phyloP scores from a whole-genome alignment of 2,797 vertebrate species.

The Pipistrellus nathusii region DNA sequence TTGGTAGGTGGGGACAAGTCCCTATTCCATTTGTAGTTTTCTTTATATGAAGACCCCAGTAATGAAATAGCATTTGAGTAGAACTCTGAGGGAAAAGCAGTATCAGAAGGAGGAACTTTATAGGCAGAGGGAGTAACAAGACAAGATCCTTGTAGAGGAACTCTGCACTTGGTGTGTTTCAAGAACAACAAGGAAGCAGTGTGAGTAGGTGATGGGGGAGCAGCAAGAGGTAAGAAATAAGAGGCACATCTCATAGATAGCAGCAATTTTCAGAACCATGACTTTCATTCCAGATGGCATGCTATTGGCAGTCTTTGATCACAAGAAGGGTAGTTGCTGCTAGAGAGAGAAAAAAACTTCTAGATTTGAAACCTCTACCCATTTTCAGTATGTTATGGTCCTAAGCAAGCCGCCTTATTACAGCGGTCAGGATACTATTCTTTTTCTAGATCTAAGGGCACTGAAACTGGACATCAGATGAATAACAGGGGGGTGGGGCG shows the following conservation, averaged over 20 bases:
- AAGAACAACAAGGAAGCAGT: not conserved
- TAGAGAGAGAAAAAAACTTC: not conserved
- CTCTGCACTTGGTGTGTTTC: not conserved
- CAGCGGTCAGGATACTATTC: not conserved
- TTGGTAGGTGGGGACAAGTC: too few species aligned
- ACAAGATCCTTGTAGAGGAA: not conserved
- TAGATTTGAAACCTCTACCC: not conserved
- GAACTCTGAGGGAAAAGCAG: not conserved
- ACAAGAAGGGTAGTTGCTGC: not conserved
- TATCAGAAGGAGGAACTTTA: not conserved
- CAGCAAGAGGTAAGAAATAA: not conserved
- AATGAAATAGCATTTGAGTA: not conserved
- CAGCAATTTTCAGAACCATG: not conserved
- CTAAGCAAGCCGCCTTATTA: not conserved
- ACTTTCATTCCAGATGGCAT: not conserved
- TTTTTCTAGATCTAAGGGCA: slow-evolving; percentile 1
- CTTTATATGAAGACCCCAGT: not conserved
- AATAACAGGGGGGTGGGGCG: not conserved
- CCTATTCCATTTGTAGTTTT: not conserved
- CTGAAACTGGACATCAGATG: not conserved
- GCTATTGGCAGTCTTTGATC: not conserved
- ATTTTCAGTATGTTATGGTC: not conserved
- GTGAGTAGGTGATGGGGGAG: not conserved
- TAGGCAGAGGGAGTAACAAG: not conserved
- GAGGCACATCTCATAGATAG: not conserved